These are phyloP conservation scores for Acanthosoma haemorrhoidale DNA, from an alignment of 2,888 invertebrate genomes.

Conservation along the genomic window DNA sequence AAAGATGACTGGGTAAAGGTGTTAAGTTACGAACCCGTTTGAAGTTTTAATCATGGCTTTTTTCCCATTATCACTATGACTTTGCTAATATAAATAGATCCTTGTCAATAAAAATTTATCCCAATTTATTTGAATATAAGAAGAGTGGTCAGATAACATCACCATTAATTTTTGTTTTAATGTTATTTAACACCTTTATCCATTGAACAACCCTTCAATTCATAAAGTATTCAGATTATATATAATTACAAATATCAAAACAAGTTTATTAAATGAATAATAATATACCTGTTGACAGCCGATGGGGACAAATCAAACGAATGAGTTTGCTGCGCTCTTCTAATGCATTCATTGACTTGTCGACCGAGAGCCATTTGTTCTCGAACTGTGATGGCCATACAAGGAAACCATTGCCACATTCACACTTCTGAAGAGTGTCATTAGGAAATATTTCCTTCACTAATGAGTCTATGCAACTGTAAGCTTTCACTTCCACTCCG, in stretches of 20 bases:
- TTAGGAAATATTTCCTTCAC: conserved; percentile 1
- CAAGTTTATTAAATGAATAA: not conserved
- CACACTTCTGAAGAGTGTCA: not conserved
- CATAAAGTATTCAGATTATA: too few relatives aligned
- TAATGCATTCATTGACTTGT: not conserved
- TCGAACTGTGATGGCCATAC: conserved; percentile 5
- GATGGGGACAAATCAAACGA: conserved; percentile 25
- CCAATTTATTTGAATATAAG: too few relatives aligned
- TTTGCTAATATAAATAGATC: too few relatives aligned
- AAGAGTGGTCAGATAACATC: too few relatives aligned
- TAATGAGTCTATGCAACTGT: not conserved
- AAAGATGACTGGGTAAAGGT: too few relatives aligned
- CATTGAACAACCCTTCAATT: too few relatives aligned
- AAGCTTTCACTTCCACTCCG: not conserved
- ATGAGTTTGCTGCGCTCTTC: conserved; percentile 5
- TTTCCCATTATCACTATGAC: too few relatives aligned
- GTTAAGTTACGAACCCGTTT: too few relatives aligned
- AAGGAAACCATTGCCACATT: conserved; percentile 10
- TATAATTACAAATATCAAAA: not conserved
- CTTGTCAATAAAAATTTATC: too few relatives aligned
- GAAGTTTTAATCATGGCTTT: too few relatives aligned
- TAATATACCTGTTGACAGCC: conserved; percentile 13
- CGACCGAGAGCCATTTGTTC: not conserved
- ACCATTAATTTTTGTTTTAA: too few relatives aligned
- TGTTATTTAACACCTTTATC: too few relatives aligned